phyloP scores from a whole-genome alignment of 2,113 vertebrate species.

The Nothocercus nigrocapillus region DNA sequence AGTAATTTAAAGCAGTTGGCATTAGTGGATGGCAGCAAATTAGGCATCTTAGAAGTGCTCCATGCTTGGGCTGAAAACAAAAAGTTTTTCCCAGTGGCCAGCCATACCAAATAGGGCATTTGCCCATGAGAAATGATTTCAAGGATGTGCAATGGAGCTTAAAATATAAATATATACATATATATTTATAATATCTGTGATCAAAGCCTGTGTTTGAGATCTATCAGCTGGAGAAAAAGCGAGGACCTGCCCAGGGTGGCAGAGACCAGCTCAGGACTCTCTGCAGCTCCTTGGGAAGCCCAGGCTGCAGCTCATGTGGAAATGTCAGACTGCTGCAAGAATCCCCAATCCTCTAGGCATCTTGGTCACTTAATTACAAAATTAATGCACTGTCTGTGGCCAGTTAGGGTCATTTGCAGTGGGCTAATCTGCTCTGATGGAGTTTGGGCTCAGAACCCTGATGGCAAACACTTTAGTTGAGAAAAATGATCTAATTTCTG shows the following conservation, averaged over 20 bases:
- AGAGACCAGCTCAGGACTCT: neutral
- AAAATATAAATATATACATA: neutral
- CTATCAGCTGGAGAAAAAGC: neutral
- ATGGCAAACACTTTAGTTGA: neutral
- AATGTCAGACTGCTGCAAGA: neutral
- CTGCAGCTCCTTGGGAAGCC: neutral
- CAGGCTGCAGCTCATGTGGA: neutral
- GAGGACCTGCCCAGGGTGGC: neutral
- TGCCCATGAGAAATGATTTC: constrained; percentile 24
- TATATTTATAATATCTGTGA: neutral
- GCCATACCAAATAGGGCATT: constrained; percentile 8
- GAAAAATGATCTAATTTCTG: neutral
- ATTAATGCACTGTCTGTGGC: neutral
- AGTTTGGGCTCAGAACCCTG: neutral
- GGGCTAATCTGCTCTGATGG: neutral
- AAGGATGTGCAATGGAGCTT: neutral
- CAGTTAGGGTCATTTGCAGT: neutral
- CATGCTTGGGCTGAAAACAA: neutral
- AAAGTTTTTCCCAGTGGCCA: neutral
- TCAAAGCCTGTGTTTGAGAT: neutral
- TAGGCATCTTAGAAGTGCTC: neutral
- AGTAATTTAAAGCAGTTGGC: neutral
- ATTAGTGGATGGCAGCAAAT: neutral
- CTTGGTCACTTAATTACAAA: neutral
- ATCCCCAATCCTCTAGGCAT: neutral